Percentiles rank a stretch among this genome's conserved stretches.
These are phyloP conservation scores for Arctopsyche grandis DNA, from an alignment of 1,140 invertebrate genomes.

Conservation along the genomic window DNA sequence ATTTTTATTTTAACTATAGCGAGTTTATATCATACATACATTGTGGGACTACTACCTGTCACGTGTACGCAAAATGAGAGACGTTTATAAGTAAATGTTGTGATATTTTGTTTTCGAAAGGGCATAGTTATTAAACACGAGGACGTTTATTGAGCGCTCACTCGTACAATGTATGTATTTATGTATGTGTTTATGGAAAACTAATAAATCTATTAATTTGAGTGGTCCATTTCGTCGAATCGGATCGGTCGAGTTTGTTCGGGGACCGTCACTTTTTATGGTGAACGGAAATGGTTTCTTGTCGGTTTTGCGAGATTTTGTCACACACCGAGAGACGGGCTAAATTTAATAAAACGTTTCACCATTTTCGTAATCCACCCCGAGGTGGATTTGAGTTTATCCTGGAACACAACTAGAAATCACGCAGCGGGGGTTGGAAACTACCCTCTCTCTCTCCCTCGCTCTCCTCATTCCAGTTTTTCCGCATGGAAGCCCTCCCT, in stretches of 20 bases:
- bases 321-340: slow-evolving; percentile 22
- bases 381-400: slow-evolving; percentile 48
- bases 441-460: slow-evolving; percentile 37
- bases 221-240: background rate
- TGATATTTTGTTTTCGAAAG: background rate
- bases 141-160: slow-evolving; percentile 3
- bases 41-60: background rate
- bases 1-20: background rate
- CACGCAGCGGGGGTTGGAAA: slow-evolving; percentile 53
- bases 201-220: too few relatives aligned
- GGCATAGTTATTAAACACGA: slow-evolving; percentile 30
- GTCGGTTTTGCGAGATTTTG: slow-evolving; percentile 28
- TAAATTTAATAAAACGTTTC: slow-evolving; percentile 54
- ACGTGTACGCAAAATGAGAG: slow-evolving; percentile 1
- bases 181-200: background rate
- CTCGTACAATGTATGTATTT: background rate
- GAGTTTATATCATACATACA: background rate
- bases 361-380: slow-evolving; percentile 52
- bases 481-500: slow-evolving; percentile 31
- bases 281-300: slow-evolving; percentile 19
- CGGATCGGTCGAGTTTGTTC: background rate
- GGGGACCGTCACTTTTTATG: background rate
- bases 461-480: slow-evolving; percentile 35
- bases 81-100: background rate
- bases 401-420: slow-evolving; percentile 52